A percentile compares a stretch with the other conserved stretches of the same genome.
phyloP scores from a whole-genome alignment of 2,888 invertebrate genomes.

The Gymnoscelis rufifasciata region DNA sequence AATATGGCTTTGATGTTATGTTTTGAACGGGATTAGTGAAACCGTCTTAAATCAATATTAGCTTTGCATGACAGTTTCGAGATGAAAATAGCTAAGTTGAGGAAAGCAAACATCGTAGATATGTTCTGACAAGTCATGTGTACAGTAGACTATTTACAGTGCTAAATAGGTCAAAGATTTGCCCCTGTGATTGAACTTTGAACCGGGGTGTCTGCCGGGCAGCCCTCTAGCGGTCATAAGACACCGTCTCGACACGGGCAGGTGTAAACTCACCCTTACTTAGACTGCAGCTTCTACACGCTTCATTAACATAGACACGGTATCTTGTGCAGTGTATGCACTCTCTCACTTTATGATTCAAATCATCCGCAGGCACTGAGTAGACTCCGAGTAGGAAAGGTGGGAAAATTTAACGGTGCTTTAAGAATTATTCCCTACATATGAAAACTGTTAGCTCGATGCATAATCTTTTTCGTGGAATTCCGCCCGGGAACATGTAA shows the following conservation, averaged over 20 bases:
- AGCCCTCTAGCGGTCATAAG: slow-evolving; percentile 26
- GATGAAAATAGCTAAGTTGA: not conserved
- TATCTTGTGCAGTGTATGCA: slow-evolving; percentile 72
- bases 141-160: not conserved
- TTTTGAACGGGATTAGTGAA: slow-evolving; percentile 9
- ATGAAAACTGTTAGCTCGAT: not conserved
- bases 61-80: slow-evolving; percentile 2
- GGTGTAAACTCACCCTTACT: slow-evolving; percentile 55
- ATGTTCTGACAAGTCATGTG: slow-evolving; percentile 11
- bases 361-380: slow-evolving; percentile 60
- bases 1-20: slow-evolving; percentile 15
- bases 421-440: slow-evolving; percentile 21
- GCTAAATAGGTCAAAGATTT: slow-evolving; percentile 31
- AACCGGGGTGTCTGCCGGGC: slow-evolving; percentile 38
- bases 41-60: slow-evolving; percentile 8
- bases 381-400: slow-evolving; percentile 59
- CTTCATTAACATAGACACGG: slow-evolving; percentile 66
- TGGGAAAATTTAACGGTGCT: slow-evolving; percentile 75
- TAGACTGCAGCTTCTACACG: slow-evolving; percentile 46
- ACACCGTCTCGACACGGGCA: slow-evolving; percentile 36
- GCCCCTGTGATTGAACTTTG: slow-evolving; percentile 42
- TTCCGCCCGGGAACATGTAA: not conserved
- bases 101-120: not conserved
- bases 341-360: slow-evolving; percentile 76
- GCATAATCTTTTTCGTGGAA: slow-evolving; percentile 1